Evolutionary conservation across 2,113 vertebrate species (phyloP).

Genomic region (Copsychus sechellarum): DNA sequence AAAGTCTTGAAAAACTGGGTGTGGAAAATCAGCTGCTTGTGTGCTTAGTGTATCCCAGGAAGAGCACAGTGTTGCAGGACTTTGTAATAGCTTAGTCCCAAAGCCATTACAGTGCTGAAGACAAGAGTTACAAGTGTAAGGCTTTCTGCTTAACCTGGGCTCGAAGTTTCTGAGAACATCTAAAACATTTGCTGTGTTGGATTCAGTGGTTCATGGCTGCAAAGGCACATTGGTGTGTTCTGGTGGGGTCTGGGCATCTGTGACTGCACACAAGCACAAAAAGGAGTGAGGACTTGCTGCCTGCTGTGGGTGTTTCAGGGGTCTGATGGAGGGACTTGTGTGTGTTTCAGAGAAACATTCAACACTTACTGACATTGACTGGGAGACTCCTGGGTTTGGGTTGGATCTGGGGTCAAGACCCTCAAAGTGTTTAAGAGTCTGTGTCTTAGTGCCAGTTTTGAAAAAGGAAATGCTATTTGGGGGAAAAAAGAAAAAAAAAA

Average conservation of each 20-base stretch:
- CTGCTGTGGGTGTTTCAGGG: not conserved
- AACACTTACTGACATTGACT: not conserved
- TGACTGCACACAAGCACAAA: not conserved
- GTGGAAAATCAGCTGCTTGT: conserved; percentile 2
- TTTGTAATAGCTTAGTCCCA: not conserved
- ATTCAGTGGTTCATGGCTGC: not conserved
- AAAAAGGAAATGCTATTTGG: not conserved
- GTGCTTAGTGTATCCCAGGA: not conserved
- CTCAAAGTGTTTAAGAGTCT: not conserved
- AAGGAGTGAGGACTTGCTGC: not conserved
- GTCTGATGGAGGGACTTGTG: fast-evolving
- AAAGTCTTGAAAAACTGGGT: not conserved
- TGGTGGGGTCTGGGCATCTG: not conserved
- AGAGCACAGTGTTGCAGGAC: not conserved
- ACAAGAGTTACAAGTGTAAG: not conserved
- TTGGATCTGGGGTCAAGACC: not conserved
- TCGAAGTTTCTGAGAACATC: not conserved
- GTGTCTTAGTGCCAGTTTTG: not conserved
- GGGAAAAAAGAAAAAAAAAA: too few relatives aligned
- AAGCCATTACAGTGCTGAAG: not conserved
- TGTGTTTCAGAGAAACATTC: not conserved
- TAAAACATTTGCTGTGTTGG: not conserved
- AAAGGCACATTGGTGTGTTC: fast-evolving
- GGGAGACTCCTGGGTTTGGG: not conserved
- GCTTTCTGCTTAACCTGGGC: not conserved